A percentile compares a stretch with the other conserved stretches of the same genome.
phyloP scores from a whole-genome alignment of 1,140 invertebrate genomes.

The Macrobrachium rosenbergii region DNA sequence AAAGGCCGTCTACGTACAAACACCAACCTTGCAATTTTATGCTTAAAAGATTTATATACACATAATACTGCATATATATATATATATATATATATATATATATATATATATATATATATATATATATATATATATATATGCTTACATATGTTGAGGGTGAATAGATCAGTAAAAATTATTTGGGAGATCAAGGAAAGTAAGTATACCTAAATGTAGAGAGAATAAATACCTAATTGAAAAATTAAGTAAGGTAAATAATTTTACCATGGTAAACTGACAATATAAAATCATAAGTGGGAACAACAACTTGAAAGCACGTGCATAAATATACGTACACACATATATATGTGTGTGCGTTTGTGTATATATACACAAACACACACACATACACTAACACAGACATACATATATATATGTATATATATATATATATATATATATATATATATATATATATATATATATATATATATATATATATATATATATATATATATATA shows the following conservation, averaged over 20 bases:
- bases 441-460: conserved; percentile 22
- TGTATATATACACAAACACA: conserved; percentile 17
- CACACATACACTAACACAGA: conserved; percentile 10
- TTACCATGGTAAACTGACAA: no score
- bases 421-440: conserved; percentile 27
- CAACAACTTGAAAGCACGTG: neutral
- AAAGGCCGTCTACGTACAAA: no score
- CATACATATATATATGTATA: conserved; percentile 23
- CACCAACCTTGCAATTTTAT: no score
- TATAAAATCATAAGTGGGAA: no score
- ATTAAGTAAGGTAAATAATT: no score
- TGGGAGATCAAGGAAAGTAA: no score
- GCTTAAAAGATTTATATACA: no score
- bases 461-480: conserved; percentile 23
- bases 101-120: conserved; percentile 22
- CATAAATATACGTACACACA: conserved; percentile 18
- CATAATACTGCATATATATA: neutral
- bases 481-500: neutral
- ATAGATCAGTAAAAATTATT: no score
- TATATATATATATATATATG: neutral
- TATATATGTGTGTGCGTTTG: neutral
- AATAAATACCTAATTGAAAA: no score
- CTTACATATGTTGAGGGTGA: no score
- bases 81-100: conserved; percentile 22
- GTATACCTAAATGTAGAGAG: no score